Base-by-base conservation (phyloP, 2,797 vertebrate species). In the Clarias fuscus region DNA sequence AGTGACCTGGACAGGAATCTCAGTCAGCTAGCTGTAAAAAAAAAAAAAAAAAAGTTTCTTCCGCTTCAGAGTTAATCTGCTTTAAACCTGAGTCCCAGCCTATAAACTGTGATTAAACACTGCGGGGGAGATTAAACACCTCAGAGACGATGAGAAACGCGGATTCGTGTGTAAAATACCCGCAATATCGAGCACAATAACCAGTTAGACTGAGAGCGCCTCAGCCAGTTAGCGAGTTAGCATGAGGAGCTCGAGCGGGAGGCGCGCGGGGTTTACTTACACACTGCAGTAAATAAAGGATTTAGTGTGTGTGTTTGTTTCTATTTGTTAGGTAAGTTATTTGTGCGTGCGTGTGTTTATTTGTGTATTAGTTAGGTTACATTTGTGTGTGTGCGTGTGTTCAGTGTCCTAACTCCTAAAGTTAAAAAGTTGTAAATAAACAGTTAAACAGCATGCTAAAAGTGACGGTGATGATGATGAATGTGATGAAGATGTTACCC, bases 401-500 rank as follows among this genome's bases (percentile, higher is more conserved):
- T 80, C 56, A 78, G 62, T 59, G 27, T 0, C 1, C 15, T 3
- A 17, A 53, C 18, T 62, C 0, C 0, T 61, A 70, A 61, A 56
- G 43, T 20, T 33, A 17, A 1, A n/a, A 4, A 68, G 15, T 61
- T 71, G 37, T 76, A 18, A 48, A 48, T 56, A 53, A 76, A 48
- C 15, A 13, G 13, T 43, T 24, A 48, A 48, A 48, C 43, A 22
- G 18, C 37, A 11, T 4, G 22, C 10, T 65, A 33, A 33, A 33
- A 13, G 8, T 3, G 30, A 70, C 6, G 2, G 15, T 37, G 30
- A 48, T 20, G 67, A 20, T 43, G 59, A 2, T 22, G 71, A 84
- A 84, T 94, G 43, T 20, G 67, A 20, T 43, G 59, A 2, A 20
- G 71, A 84, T 83, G 94, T 95, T 81, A 96, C 95, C 95, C 90